Evolutionary conservation across 2,888 invertebrate species (phyloP), one percentile per base, ranked within the genome.

Genomic region (Brachyopa scutellaris): DNA sequence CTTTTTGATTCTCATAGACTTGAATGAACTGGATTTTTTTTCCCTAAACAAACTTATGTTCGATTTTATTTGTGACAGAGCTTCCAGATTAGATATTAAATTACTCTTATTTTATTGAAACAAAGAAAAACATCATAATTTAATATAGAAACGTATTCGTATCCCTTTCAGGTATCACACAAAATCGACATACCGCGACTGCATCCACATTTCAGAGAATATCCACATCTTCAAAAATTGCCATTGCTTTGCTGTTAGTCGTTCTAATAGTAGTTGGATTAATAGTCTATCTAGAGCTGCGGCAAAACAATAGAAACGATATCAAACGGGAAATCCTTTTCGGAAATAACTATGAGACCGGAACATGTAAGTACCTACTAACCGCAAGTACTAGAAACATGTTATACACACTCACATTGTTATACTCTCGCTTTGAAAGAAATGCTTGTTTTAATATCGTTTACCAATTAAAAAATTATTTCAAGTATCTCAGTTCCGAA

Each of bases 401-500:
- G n/a, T n/a, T n/a, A n/a, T n/a, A n/a, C n/a, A n/a, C n/a, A n/a
- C n/a, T n/a, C n/a, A n/a, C n/a, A n/a, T n/a, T n/a, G n/a, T n/a
- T n/a, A n/a, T n/a, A n/a, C n/a, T n/a, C n/a, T n/a, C n/a, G n/a
- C n/a, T n/a, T n/a, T n/a, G n/a, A n/a, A n/a, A n/a, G n/a, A n/a
- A n/a, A 17, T 38, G 15, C 9, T 26, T 55, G 23, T 45, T 15
- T 36, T 11, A 51, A 45, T 15, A 8, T 9, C 19, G 15, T 53
- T 31, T 31, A 53, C 38, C 40, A 38, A 64, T 59, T 33, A 70
- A 69, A 61, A 74, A 76, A 79, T 74, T 85, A 85, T 84, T 86
- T 86, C 40, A 87, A 86, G 85, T 85, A 82, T 86, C 85, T 84
- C 85, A 90, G 90, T 90, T 87, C 90, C 90, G 40, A 90, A 90